phyloP scores from a whole-genome alignment of 1,140 invertebrate species.

The Medauroidea extradentata region DNA sequence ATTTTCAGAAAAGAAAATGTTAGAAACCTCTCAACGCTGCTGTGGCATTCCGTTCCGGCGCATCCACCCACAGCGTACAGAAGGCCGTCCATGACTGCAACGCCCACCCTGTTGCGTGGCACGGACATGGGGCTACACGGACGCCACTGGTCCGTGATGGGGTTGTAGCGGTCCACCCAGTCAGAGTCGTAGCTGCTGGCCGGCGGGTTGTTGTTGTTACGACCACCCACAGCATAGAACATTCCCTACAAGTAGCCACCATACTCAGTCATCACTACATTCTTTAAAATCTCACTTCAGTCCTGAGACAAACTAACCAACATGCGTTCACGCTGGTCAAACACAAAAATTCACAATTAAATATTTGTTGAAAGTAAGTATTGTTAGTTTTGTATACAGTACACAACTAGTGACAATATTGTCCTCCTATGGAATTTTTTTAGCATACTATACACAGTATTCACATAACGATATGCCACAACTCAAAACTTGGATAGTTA shows the following conservation, averaged over 20 bases:
- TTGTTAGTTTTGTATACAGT: too few relatives aligned
- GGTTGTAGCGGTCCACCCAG: slow-evolving; percentile 63
- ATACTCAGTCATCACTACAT: too few relatives aligned
- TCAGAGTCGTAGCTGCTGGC: slow-evolving; percentile 60
- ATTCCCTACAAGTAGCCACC: slow-evolving; percentile 54
- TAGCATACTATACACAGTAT: too few relatives aligned
- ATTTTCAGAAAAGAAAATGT: too few relatives aligned
- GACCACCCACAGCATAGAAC: slow-evolving; percentile 86
- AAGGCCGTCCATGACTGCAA: slow-evolving; percentile 86
- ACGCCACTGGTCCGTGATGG: slow-evolving; percentile 68
- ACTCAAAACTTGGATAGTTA: too few relatives aligned
- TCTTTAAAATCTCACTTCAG: too few relatives aligned
- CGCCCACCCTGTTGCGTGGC: slow-evolving; percentile 79
- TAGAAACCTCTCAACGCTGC: slow-evolving; percentile 87
- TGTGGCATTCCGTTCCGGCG: slow-evolving; percentile 74
- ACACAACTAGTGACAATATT: too few relatives aligned
- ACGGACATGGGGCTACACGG: slow-evolving; percentile 78
- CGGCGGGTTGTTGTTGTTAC: slow-evolving; percentile 86
- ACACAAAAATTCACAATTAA: neutral
- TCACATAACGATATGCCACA: too few relatives aligned
- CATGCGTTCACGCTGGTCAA: too few relatives aligned
- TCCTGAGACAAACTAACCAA: too few relatives aligned
- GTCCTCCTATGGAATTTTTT: too few relatives aligned
- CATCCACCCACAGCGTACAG: slow-evolving; percentile 89
- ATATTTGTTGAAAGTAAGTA: neutral